These are phyloP conservation scores for Apis mellifera DNA, from an alignment of 1,140 invertebrate genomes.

Conservation along the genomic window Amel_HAv3.1 CM009942.2:337001-337500, in stretches of 20 bases:
- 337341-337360: conserved; percentile 43
- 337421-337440: conserved; percentile 77
- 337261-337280: not conserved
- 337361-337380: conserved; percentile 10
- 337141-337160: conserved; percentile 37
- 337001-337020: not conserved
- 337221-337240: conserved; percentile 65
- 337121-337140: conserved; percentile 44
- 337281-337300: not conserved
- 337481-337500: conserved; percentile 81
- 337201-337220: conserved; percentile 66
- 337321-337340: conserved; percentile 30
- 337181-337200: conserved; percentile 41
- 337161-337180: conserved; percentile 60
- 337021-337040: conserved; percentile 59
- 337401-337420: conserved; percentile 77
- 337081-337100: conserved; percentile 50
- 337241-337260: conserved; percentile 4
- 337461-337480: conserved; percentile 80
- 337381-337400: conserved; percentile 55
- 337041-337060: conserved; percentile 55
- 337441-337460: conserved; percentile 70
- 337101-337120: conserved; percentile 50
- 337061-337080: conserved; percentile 27
- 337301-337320: conserved; percentile 51